Base-by-base conservation (phyloP, 2,797 vertebrate species). In the Nasua narica region DNA sequence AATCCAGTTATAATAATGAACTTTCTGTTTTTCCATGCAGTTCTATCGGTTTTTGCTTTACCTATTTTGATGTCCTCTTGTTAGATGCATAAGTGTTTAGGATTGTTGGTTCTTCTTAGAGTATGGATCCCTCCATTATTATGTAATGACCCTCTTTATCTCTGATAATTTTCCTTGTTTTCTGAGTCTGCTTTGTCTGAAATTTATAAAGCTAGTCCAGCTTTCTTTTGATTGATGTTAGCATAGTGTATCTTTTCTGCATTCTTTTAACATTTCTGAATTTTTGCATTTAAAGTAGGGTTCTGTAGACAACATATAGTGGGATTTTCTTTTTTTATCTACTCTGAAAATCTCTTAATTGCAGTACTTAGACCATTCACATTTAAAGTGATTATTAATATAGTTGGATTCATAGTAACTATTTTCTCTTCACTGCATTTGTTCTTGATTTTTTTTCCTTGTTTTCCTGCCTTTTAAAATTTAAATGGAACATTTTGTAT, bases 211-310 rank as follows among this genome's bases (percentile, higher is more conserved):
- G 43, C 43, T 43, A 25, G 15, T 69, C 46, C 13, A 58, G 8
- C 21, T 83, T 83, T 76, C 43, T 87, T 77, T 72, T 65, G 14
- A 78, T 90, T 87, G 77, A 25, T 90, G 32, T 83, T 79, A 96
- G n/a, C 29, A 29, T 40, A 21, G 2, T 78, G 23, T 83, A 52
- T 52, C 62, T 74, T 96, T 76, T 37, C 43, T 82, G 43, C 35
- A 23, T 87, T 90, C n/a, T 62, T 56, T 91, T 88, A 70, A 82
- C 16, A 29, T 69, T 79, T 94, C 74, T 87, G 40, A 82, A 7
- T 72, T n/a, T 90, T 82, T 90, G 40, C 89, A 54, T 96, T 95
- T 94, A 84, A 93, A 81, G 7, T 81, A 9, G 35, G 21, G 21
- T 76, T 91, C 77, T 54, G 2, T 86, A 62, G 83, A 84, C 32